Conservation (phyloP, 2,888 invertebrate species). For the Lysandra bellargus region DNA sequence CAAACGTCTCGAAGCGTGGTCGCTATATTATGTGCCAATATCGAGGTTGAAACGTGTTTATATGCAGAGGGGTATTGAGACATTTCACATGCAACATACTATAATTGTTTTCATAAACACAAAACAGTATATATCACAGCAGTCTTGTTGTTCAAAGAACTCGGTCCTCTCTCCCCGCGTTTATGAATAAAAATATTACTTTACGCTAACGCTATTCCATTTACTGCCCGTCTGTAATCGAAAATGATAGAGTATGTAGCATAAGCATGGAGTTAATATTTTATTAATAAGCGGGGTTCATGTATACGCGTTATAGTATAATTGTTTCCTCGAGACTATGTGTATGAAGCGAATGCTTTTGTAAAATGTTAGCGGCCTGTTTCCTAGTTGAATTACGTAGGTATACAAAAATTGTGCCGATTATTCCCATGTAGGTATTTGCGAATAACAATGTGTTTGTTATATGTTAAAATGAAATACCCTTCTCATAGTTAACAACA, state of each 20-base stretch:
- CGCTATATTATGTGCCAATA: neutral
- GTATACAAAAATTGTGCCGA: constrained; percentile 12
- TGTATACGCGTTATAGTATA: neutral
- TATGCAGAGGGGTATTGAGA: neutral
- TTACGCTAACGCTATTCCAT: neutral
- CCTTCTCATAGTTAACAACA: neutral
- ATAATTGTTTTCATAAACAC: neutral
- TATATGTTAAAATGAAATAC: neutral
- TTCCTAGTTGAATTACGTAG: constrained; percentile 31
- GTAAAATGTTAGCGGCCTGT: constrained; percentile 44
- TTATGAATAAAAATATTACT: neutral
- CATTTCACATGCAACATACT: neutral
- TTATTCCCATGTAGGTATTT: neutral
- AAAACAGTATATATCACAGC: neutral
- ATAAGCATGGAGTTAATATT: neutral
- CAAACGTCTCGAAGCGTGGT: neutral
- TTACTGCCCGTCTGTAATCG: neutral
- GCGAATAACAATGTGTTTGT: neutral
- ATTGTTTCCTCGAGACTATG: constrained; percentile 3
- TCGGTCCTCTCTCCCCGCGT: neutral
- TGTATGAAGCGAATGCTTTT: neutral
- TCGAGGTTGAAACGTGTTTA: neutral
- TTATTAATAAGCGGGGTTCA: constrained; percentile 50
- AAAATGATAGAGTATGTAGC: neutral
- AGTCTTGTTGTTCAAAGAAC: neutral